phyloP scores from a whole-genome alignment of 2,797 vertebrate genomes.

The Eupleurogrammus muticus region DNA sequence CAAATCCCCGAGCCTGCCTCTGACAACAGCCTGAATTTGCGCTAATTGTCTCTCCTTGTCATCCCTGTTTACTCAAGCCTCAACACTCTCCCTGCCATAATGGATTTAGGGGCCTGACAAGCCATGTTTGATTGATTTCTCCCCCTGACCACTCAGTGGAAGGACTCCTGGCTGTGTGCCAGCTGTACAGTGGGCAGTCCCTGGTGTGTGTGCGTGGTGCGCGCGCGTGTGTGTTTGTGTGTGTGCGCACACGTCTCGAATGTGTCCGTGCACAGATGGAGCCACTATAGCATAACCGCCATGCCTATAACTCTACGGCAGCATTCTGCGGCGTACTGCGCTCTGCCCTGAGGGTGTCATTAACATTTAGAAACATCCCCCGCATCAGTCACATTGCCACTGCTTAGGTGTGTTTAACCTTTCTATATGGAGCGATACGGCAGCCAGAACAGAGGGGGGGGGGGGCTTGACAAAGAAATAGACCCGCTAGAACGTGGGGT shows the following conservation, averaged over 20 bases:
- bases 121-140: constrained; percentile 82
- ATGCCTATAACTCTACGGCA: constrained; percentile 70
- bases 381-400: constrained; percentile 81
- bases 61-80: constrained; percentile 83
- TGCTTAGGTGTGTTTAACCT: constrained; percentile 86
- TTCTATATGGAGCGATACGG: constrained; percentile 73
- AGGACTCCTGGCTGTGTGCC: constrained; percentile 80
- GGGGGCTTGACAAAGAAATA: constrained; percentile 71
- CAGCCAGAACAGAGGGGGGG: constrained; percentile 65
- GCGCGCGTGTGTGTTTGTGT: constrained; percentile 40
- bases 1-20: constrained; percentile 71
- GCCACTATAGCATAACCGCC: constrained; percentile 76
- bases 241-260: constrained; percentile 35
- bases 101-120: constrained; percentile 79
- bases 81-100: constrained; percentile 75
- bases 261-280: constrained; percentile 75
- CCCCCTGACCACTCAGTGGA: constrained; percentile 77
- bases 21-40: constrained; percentile 68
- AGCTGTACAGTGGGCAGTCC: constrained; percentile 71
- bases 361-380: constrained; percentile 87
- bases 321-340: constrained; percentile 59
- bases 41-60: constrained; percentile 82
- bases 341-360: constrained; percentile 82
- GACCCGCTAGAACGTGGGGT: constrained; percentile 51
- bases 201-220: constrained; percentile 38